Evolutionary conservation across 1,140 invertebrate species (phyloP).

Genomic region (Pseudoatta argentina): DNA sequence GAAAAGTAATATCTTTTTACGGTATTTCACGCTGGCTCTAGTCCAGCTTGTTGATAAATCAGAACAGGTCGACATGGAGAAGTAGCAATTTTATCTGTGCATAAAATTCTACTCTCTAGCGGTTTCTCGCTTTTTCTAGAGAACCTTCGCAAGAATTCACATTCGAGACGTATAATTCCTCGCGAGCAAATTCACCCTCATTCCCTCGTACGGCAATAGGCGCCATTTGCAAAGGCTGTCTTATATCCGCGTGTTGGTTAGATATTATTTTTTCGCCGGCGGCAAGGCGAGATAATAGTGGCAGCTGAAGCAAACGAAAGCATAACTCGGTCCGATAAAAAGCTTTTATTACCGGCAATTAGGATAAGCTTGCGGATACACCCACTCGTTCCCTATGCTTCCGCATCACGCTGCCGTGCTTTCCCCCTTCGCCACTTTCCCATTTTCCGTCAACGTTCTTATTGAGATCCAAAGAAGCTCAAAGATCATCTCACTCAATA

Average conservation of each 20-base stretch:
- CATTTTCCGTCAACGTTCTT: conserved; percentile 23
- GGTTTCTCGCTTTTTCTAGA: conserved; percentile 10
- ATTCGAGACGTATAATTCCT: conserved; percentile 17
- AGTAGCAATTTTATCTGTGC: conserved; percentile 54
- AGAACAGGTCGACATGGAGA: conserved; percentile 36
- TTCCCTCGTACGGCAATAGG: neutral
- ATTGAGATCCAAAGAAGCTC: neutral
- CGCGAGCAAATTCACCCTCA: conserved; percentile 24
- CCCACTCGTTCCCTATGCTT: neutral
- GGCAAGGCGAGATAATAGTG: conserved; percentile 73
- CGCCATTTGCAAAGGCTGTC: conserved; percentile 41
- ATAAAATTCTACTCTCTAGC: conserved; percentile 36
- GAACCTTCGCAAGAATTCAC: conserved; percentile 9
- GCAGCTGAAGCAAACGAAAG: conserved; percentile 75
- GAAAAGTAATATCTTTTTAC: conserved; percentile 17
- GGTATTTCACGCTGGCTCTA: conserved; percentile 32
- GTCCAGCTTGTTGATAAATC: conserved; percentile 50
- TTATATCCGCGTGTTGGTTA: conserved; percentile 64
- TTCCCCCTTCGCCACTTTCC: neutral
- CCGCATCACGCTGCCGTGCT: neutral
- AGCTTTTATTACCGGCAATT: conserved; percentile 79
- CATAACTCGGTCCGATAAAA: conserved; percentile 80
- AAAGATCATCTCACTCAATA: neutral
- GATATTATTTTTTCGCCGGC: conserved; percentile 77
- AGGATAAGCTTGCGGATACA: conserved; percentile 74